These are phyloP conservation scores for Steromphala cineraria DNA, from an alignment of 2,888 invertebrate species.

Conservation along the genomic window DNA sequence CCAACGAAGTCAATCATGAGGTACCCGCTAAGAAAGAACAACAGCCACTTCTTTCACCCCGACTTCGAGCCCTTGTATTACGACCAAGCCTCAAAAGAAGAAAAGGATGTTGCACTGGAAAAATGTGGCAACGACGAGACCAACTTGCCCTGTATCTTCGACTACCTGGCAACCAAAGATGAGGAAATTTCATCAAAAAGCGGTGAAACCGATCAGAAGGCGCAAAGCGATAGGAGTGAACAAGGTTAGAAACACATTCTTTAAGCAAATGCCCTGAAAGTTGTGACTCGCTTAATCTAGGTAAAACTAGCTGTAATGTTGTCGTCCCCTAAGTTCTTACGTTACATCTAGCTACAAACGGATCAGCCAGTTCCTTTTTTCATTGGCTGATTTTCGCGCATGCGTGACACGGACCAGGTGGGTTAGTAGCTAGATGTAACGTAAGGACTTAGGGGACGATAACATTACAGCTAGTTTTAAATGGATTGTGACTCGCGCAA, in stretches of 20 bases:
- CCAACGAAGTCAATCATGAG: neutral
- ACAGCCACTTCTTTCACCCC: neutral
- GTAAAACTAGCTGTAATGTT: too few species aligned
- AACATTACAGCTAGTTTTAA: too few species aligned
- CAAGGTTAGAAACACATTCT: neutral
- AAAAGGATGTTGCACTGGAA: neutral
- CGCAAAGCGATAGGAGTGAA: neutral
- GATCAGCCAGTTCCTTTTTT: too few species aligned
- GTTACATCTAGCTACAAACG: too few species aligned
- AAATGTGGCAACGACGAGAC: constrained; percentile 31
- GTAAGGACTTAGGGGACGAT: too few species aligned
- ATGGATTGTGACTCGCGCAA: too few species aligned
- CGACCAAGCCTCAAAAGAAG: neutral
- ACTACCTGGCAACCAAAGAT: constrained; percentile 29
- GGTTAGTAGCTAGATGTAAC: too few species aligned
- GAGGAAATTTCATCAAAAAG: constrained; percentile 20
- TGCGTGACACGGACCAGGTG: too few species aligned
- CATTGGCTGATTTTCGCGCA: too few species aligned
- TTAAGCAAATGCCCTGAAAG: neutral
- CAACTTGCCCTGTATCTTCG: constrained; percentile 35
- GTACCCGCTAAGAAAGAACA: constrained; percentile 6
- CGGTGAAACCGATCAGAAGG: neutral
- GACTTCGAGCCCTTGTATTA: constrained; percentile 13
- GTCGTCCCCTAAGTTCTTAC: too few species aligned
- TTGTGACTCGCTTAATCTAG: too few species aligned